Evolutionary conservation across 2,888 invertebrate genomes (phyloP).

Genomic region (Epinotia demarniana): DNA sequence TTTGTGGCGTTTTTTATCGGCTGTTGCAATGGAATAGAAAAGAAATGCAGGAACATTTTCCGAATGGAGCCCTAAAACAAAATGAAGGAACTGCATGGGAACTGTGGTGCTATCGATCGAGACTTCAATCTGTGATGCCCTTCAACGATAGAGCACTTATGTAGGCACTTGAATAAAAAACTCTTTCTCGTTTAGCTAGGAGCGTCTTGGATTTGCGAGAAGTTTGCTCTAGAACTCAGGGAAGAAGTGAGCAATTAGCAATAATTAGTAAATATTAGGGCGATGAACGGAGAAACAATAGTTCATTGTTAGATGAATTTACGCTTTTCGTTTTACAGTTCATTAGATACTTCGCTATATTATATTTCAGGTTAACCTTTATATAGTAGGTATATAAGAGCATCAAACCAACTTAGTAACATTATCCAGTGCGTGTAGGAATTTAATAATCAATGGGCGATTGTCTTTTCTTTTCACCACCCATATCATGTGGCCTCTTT

Average conservation of each 20-base stretch:
- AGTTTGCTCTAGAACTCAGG: neutral
- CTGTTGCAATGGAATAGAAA: constrained; percentile 6
- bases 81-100: constrained; percentile 19
- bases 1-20: neutral
- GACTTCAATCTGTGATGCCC: constrained; percentile 32
- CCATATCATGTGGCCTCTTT: neutral
- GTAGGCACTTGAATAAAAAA: constrained; percentile 19
- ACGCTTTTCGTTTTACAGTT: constrained; percentile 26
- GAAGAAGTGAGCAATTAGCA: constrained; percentile 33
- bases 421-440: constrained; percentile 8
- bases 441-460: constrained; percentile 14
- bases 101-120: constrained; percentile 28
- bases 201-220: constrained; percentile 6
- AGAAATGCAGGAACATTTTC: neutral
- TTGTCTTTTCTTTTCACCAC: constrained; percentile 26
- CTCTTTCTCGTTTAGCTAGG: neutral
- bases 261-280: constrained; percentile 27
- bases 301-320: constrained; percentile 18
- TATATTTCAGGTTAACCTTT: constrained; percentile 30
- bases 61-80: constrained; percentile 12
- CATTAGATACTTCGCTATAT: constrained; percentile 33
- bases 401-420: constrained; percentile 15
- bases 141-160: constrained; percentile 24
- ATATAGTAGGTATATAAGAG: neutral
- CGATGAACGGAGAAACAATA: constrained; percentile 27